Evolutionary conservation across 2,113 vertebrate species (phyloP).

Genomic region (Tylochromis polylepis): DNA sequence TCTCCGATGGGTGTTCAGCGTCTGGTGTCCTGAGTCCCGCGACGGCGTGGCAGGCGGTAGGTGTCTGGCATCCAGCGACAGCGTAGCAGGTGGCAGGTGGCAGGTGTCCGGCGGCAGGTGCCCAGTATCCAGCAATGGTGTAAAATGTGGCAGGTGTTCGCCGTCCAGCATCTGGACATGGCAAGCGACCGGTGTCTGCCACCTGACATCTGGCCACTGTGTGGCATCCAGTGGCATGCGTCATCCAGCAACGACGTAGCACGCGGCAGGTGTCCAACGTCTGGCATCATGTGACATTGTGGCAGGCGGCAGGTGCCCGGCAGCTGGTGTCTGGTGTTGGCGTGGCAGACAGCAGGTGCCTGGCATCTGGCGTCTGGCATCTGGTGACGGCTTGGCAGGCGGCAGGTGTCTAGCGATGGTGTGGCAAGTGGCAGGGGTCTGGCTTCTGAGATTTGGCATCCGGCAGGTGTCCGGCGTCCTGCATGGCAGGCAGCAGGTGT

Average conservation of each 20-base stretch:
- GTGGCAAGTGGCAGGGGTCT: neutral
- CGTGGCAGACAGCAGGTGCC: rapidly evolving
- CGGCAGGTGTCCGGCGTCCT: rapidly evolving
- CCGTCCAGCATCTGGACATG: too few species aligned
- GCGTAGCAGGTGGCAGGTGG: too few species aligned
- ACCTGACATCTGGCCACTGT: neutral
- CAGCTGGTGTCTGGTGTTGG: too few species aligned
- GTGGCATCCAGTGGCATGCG: neutral
- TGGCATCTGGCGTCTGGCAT: rapidly evolving
- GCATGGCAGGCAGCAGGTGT: neutral
- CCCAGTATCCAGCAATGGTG: too few species aligned
- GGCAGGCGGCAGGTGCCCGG: neutral
- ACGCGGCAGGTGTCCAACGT: rapidly evolving
- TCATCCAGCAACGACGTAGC: neutral
- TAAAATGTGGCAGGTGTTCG: too few species aligned
- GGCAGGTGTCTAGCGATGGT: neutral
- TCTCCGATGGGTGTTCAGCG: neutral
- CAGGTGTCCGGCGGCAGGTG: too few species aligned
- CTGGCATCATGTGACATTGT: neutral
- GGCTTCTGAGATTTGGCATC: neutral
- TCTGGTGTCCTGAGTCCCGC: neutral
- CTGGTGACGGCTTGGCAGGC: neutral
- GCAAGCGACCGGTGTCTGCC: neutral
- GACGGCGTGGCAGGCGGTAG: neutral
- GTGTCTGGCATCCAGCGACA: neutral